These are phyloP conservation scores for Sceloporus undulatus DNA, from an alignment of 2,113 vertebrate genomes.

Conservation along the genomic window DNA sequence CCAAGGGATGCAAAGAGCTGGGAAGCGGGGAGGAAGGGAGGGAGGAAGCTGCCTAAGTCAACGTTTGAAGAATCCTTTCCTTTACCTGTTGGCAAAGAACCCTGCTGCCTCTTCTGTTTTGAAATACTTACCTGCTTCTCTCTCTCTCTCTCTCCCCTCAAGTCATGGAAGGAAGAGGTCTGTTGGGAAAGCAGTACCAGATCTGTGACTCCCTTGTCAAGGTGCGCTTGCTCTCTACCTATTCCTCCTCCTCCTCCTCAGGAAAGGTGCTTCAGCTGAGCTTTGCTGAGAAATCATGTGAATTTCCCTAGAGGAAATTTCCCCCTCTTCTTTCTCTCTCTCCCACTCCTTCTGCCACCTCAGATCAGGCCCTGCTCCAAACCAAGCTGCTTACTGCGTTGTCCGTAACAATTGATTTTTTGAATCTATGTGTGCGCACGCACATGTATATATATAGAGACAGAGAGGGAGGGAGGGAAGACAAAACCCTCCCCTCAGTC, in stretches of 20 bases:
- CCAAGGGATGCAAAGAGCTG: too few relatives aligned
- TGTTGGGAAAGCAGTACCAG: constrained; percentile 68
- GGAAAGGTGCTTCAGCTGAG: background rate
- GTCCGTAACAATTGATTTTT: constrained; percentile 16
- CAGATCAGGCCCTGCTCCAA: background rate
- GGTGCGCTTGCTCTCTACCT: constrained; percentile 68
- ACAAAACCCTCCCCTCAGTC: background rate
- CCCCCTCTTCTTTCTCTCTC: background rate
- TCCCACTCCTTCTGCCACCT: background rate
- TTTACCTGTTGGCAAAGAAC: fast-evolving
- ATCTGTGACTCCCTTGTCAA: constrained; percentile 85
- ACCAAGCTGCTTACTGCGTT: constrained; percentile 8
- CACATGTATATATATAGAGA: background rate
- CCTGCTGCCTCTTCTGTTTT: background rate
- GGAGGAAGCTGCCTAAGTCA: background rate
- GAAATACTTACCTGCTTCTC: constrained; percentile 4
- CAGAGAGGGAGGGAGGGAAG: background rate
- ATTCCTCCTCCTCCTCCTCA: background rate
- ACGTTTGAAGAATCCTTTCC: background rate
- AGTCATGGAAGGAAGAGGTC: constrained; percentile 87
- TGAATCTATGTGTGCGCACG: background rate
- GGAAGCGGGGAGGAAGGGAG: background rate
- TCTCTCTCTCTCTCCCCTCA: constrained; percentile 24
- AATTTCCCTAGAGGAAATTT: background rate
- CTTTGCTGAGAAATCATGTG: background rate